A percentile compares a stretch with the other conserved stretches of the same genome.
Evolutionary conservation across 2,797 vertebrate species (phyloP).

Genomic region (Sebastes vulpes): DNA sequence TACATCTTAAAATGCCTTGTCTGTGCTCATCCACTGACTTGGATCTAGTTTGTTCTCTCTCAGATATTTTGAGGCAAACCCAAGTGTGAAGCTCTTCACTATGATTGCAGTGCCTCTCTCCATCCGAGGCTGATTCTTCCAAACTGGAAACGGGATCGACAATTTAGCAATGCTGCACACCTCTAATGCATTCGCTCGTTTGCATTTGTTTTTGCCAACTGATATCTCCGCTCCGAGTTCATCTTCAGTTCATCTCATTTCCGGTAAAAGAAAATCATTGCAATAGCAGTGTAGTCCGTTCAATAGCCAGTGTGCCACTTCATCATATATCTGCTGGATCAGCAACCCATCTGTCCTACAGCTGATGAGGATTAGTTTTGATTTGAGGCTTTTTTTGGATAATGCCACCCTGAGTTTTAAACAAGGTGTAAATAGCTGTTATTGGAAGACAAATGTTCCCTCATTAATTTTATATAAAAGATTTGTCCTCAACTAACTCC

Average conservation of each 20-base stretch:
- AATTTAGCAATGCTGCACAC: background rate
- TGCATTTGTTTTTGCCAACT: constrained; percentile 16
- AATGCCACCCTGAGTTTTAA: background rate
- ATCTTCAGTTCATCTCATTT: background rate
- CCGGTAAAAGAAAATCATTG: background rate
- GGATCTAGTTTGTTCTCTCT: background rate
- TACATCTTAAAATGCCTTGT: background rate
- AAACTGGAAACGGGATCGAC: constrained; percentile 19
- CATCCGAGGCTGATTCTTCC: background rate
- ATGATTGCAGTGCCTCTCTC: background rate
- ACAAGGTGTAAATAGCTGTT: background rate
- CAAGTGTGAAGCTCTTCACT: background rate
- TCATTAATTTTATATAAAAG: background rate
- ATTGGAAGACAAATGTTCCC: background rate
- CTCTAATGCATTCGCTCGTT: background rate
- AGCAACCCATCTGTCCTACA: constrained; percentile 7
- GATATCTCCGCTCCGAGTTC: constrained; percentile 6
- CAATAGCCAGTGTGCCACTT: background rate
- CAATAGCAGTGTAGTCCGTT: background rate
- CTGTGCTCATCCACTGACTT: background rate
- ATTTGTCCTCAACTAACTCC: background rate
- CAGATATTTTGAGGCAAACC: background rate
- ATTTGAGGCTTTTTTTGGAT: constrained; percentile 1
- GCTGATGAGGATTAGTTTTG: constrained; percentile 9
- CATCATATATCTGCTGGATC: constrained; percentile 7